Evolutionary conservation across 1,140 invertebrate genomes (phyloP).

Genomic region (honey bee (Apis mellifera)): Amel_HAv3.1 CM009941.2:10337001-10337500

Average conservation of each 20-base stretch:
- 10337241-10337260: too few relatives aligned
- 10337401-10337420: slow-evolving; percentile 58
- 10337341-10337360: neutral
- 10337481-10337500: slow-evolving; percentile 81
- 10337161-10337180: too few relatives aligned
- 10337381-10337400: slow-evolving; percentile 52
- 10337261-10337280: too few relatives aligned
- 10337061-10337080: slow-evolving; percentile 20
- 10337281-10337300: too few relatives aligned
- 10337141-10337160: too few relatives aligned
- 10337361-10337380: slow-evolving; percentile 41
- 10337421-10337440: slow-evolving; percentile 34
- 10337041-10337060: neutral
- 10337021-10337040: slow-evolving; percentile 10
- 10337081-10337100: neutral
- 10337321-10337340: neutral
- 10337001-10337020: neutral
- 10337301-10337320: too few relatives aligned
- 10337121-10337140: too few relatives aligned
- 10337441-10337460: slow-evolving; percentile 48
- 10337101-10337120: neutral
- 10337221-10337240: too few relatives aligned
- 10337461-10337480: slow-evolving; percentile 76
- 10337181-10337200: too few relatives aligned
- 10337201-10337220: too few relatives aligned